Percentiles rank a stretch among this genome's conserved stretches.
These are phyloP conservation scores for Eupithecia pulchellata DNA, from an alignment of 2,888 invertebrate species.

Conservation along the genomic window DNA sequence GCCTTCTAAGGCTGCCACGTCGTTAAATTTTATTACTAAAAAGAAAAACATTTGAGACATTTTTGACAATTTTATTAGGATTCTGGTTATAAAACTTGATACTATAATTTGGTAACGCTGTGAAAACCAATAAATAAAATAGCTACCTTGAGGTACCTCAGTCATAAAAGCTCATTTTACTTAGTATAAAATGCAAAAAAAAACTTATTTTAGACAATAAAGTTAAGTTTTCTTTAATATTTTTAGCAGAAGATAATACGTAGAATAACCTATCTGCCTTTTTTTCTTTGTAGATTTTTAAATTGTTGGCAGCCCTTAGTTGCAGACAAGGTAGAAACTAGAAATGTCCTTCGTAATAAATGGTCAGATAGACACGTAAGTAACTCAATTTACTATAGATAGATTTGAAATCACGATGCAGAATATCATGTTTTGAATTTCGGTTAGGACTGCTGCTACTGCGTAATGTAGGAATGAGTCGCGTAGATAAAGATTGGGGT, in stretches of 20 bases:
- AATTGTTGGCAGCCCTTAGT: conserved; percentile 8
- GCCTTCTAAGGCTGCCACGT: conserved; percentile 41
- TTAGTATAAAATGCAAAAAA: no score
- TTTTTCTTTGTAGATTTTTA: neutral
- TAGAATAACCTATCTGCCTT: neutral
- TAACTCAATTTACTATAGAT: conserved; percentile 36
- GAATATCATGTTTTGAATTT: neutral
- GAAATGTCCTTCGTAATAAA: conserved; percentile 33
- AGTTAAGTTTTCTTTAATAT: no score
- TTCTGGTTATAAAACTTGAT: conserved; percentile 16
- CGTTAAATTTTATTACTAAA: conserved; percentile 29
- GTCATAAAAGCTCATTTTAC: no score
- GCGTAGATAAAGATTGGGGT: neutral
- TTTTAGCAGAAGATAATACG: no score
- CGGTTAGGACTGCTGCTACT: neutral
- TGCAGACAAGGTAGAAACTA: conserved; percentile 18
- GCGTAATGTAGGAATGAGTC: neutral
- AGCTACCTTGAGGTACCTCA: neutral
- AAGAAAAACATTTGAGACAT: neutral
- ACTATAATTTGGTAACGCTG: conserved; percentile 18
- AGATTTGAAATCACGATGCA: neutral
- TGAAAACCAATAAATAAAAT: conserved; percentile 12
- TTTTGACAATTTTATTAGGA: conserved; percentile 27
- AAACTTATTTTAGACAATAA: no score
- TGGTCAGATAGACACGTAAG: conserved; percentile 30